phyloP scores from a whole-genome alignment of 30 jellyfish, hydroid and myxozoan genomes.

The Pelagia noctiluca region DNA sequence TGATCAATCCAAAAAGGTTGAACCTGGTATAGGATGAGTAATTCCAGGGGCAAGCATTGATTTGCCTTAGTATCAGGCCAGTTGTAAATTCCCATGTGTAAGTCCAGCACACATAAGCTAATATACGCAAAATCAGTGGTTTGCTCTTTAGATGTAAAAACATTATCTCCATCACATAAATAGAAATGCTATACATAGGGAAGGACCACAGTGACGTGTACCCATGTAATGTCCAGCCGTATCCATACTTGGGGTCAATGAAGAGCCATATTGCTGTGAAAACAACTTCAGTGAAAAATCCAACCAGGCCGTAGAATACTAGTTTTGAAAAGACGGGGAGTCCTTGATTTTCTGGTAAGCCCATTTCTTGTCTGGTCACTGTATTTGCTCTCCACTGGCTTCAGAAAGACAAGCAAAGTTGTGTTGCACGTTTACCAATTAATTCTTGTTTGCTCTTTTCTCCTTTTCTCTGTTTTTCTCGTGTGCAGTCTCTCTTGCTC shows the following conservation, averaged over 20 bases:
- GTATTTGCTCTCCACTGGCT: too few species aligned
- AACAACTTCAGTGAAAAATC: constrained; percentile 90
- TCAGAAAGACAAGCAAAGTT: too few species aligned
- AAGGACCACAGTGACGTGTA: constrained; percentile 96
- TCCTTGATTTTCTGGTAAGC: constrained; percentile 63
- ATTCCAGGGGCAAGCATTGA: constrained; percentile 98
- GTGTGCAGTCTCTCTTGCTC: too few species aligned
- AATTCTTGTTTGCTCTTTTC: too few species aligned
- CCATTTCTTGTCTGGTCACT: neutral
- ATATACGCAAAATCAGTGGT: constrained; percentile 63
- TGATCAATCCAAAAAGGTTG: constrained; percentile 84
- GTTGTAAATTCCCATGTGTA: constrained; percentile 91
- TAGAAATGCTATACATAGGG: constrained; percentile 89
- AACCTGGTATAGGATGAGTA: constrained; percentile 84
- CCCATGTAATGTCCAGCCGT: constrained; percentile 93
- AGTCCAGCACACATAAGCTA: constrained; percentile 90
- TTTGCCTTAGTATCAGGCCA: constrained; percentile 79
- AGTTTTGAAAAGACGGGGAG: constrained; percentile 84
- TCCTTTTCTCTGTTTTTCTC: too few species aligned
- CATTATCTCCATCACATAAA: constrained; percentile 75
- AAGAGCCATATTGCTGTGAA: constrained; percentile 89
- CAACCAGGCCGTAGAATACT: constrained; percentile 85
- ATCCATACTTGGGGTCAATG: constrained; percentile 70
- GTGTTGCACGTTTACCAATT: too few species aligned
- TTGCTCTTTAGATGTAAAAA: constrained; percentile 48